These are phyloP conservation scores for Anabas testudineus DNA, from an alignment of 2,797 vertebrate genomes.

Conservation along the genomic window DNA sequence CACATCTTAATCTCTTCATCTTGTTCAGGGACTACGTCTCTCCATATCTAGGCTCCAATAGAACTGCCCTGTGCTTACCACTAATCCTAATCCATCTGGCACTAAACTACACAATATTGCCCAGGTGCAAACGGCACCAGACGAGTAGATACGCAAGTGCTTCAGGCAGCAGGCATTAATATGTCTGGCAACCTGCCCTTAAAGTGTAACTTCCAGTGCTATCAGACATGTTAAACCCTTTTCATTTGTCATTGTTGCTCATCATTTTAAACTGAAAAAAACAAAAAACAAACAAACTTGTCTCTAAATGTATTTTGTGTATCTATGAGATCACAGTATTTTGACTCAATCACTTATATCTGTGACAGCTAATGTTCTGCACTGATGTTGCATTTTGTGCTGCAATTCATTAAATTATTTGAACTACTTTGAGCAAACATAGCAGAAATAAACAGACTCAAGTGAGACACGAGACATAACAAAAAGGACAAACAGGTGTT, in stretches of 20 bases:
- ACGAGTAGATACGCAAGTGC: constrained; percentile 50
- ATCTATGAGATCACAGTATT: constrained; percentile 17
- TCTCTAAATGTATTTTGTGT: too few species aligned
- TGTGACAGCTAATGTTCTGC: constrained; percentile 9
- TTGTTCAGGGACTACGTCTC: constrained; percentile 58
- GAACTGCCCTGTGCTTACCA: constrained; percentile 55
- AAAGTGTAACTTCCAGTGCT: constrained; percentile 14
- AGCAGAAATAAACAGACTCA: constrained; percentile 28
- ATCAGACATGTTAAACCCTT: constrained; percentile 22
- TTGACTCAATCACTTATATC: constrained; percentile 6
- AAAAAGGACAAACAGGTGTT: not conserved
- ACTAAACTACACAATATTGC: constrained; percentile 70
- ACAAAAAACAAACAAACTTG: constrained; percentile 8
- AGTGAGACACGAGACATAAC: constrained; percentile 2
- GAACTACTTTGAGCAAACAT: constrained; percentile 4
- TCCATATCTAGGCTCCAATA: constrained; percentile 48
- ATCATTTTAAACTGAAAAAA: not conserved
- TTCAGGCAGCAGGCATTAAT: constrained; percentile 48
- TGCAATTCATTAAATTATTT: constrained; percentile 28
- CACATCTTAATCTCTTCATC: constrained; percentile 76
- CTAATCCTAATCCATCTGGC: constrained; percentile 82
- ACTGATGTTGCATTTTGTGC: constrained; percentile 19
- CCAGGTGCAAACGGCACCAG: constrained; percentile 70
- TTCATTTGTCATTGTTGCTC: constrained; percentile 20
- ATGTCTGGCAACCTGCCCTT: constrained; percentile 44